A percentile compares a stretch with the other conserved stretches of the same genome.
Conservation (phyloP, 1,140 invertebrate genomes). For the Drosophila baimaii region DNA sequence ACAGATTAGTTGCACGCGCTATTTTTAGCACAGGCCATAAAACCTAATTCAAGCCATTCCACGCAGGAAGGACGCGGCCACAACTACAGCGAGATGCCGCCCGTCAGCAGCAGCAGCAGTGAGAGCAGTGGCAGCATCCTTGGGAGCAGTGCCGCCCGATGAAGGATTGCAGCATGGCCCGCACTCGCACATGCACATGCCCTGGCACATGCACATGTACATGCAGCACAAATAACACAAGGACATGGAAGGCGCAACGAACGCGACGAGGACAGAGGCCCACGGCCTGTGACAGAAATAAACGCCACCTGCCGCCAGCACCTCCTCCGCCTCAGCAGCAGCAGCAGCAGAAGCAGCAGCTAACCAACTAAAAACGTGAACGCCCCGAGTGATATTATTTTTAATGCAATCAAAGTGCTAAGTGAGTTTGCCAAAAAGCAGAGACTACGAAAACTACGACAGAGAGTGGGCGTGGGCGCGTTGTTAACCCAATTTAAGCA, state of each 20-base stretch:
- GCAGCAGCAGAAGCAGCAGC: slow-evolving; percentile 14
- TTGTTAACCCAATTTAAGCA: slow-evolving; percentile 74
- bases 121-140: slow-evolving; percentile 31
- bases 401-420: slow-evolving; percentile 76
- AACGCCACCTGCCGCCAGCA: slow-evolving; percentile 42
- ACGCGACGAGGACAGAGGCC: slow-evolving; percentile 62
- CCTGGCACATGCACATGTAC: slow-evolving; percentile 20
- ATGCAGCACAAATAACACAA: slow-evolving; percentile 74
- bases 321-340: slow-evolving; percentile 24
- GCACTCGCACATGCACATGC: slow-evolving; percentile 38
- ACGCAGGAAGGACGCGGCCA: slow-evolving; percentile 55
- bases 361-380: slow-evolving; percentile 55
- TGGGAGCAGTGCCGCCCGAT: slow-evolving; percentile 24
- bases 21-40: slow-evolving; percentile 56
- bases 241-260: slow-evolving; percentile 74
- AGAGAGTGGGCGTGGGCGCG: slow-evolving; percentile 7
- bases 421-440: slow-evolving; percentile 68
- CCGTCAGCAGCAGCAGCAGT: slow-evolving; percentile 45
- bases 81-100: slow-evolving; percentile 44
- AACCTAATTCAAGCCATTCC: slow-evolving; percentile 68
- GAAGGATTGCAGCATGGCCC: slow-evolving; percentile 62
- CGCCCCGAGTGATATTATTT: slow-evolving; percentile 61
- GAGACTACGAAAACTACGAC: slow-evolving; percentile 31
- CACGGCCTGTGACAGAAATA: slow-evolving; percentile 61
- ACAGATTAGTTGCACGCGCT: slow-evolving; percentile 60